These are phyloP conservation scores for Anguilla pacifica DNA, from an alignment of 2,797 vertebrate species.

Conservation along the genomic window DNA sequence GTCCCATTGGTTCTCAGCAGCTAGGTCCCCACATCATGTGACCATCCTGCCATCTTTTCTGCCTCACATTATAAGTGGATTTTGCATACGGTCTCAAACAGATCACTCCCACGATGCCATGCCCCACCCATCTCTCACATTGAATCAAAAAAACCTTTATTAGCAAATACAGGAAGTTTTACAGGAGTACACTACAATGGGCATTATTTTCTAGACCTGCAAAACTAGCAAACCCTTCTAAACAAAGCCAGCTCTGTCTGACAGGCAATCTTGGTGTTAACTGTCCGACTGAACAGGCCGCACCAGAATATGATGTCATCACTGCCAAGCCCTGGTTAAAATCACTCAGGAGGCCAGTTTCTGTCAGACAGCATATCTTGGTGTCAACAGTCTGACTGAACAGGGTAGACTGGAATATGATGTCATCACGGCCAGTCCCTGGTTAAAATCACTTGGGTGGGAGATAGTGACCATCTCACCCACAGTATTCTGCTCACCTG, in stretches of 20 bases:
- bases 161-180: background rate
- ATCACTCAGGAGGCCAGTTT: background rate
- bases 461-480: constrained; percentile 55
- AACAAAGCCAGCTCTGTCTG: background rate
- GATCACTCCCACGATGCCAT: background rate
- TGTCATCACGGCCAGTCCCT: background rate
- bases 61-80: too few species aligned
- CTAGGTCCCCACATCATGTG: too few species aligned
- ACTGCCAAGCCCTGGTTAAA: background rate
- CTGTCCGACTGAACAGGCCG: background rate
- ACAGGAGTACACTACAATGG: background rate
- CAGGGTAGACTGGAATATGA: background rate
- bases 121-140: background rate
- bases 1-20: too few species aligned
- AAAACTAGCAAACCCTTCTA: background rate
- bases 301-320: background rate
- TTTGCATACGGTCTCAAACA: background rate
- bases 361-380: background rate
- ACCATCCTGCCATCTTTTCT: background rate
- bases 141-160: background rate
- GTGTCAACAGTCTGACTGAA: background rate
- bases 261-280: background rate
- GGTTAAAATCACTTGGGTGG: background rate
- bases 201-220: background rate
- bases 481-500: constrained; percentile 57